Conservation (phyloP, 2,113 vertebrate species). For the Carollia perspicillata region DNA sequence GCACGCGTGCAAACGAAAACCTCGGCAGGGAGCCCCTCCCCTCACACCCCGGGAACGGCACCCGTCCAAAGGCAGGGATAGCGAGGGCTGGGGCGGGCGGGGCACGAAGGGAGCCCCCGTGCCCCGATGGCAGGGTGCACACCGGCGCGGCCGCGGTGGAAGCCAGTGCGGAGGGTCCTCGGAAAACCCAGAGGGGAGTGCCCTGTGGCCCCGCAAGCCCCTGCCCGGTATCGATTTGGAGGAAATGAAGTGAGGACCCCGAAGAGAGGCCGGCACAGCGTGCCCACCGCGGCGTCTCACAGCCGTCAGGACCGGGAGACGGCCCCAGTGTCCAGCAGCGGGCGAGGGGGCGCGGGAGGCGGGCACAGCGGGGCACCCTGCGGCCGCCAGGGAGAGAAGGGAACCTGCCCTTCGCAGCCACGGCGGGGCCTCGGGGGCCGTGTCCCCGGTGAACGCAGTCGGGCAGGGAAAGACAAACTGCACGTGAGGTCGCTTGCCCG, state of each 20-base stretch:
- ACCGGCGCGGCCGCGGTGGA: fast-evolving
- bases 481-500: too few species aligned
- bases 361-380: too few species aligned
- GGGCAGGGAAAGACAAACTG: not conserved
- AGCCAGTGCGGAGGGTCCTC: too few species aligned
- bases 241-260: too few species aligned
- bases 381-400: too few species aligned
- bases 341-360: not conserved
- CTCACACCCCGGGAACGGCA: not conserved
- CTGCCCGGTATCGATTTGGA: too few species aligned
- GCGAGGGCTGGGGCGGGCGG: fast-evolving
- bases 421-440: too few species aligned
- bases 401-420: too few species aligned
- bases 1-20: fast-evolving
- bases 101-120: fast-evolving
- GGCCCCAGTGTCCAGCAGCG: fast-evolving
- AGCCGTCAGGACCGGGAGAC: fast-evolving
- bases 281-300: not conserved
- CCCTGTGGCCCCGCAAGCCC: too few species aligned
- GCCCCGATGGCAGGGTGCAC: not conserved
- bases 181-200: too few species aligned
- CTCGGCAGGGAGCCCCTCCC: fast-evolving
- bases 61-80: fast-evolving
- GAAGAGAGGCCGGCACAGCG: fast-evolving
- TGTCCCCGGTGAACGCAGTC: too few species aligned